phyloP scores from a whole-genome alignment of 2,888 invertebrate genomes.

The Leptothorax acervorum region DNA sequence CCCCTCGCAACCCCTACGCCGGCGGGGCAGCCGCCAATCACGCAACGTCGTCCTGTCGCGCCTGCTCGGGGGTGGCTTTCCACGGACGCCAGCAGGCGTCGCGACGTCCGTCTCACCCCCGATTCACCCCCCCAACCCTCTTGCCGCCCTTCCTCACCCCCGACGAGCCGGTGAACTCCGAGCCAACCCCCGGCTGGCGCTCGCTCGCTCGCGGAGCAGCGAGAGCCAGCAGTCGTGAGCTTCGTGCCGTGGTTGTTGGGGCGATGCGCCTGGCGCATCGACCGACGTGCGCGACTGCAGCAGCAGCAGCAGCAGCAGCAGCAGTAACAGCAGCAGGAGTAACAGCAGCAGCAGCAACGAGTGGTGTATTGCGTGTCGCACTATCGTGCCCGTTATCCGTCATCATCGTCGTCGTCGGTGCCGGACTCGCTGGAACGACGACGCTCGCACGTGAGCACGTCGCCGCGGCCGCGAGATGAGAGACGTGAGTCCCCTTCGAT shows the following conservation, averaged over 20 bases:
- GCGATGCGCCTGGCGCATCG: conserved; percentile 74
- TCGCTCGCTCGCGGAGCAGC: conserved; percentile 65
- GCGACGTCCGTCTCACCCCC: conserved; percentile 21
- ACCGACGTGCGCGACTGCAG: conserved; percentile 67
- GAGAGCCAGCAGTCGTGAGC: conserved; percentile 77
- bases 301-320: conserved; percentile 22
- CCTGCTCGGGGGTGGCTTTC: conserved; percentile 25
- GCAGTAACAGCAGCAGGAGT: background rate
- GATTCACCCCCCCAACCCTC: background rate
- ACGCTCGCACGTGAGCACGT: conserved; percentile 71
- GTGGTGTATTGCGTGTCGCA: conserved; percentile 45
- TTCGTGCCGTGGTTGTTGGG: conserved; percentile 76
- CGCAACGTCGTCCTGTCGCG: background rate
- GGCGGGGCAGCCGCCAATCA: background rate
- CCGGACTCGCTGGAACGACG: conserved; percentile 53
- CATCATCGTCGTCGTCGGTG: conserved; percentile 41
- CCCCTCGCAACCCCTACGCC: conserved; percentile 14
- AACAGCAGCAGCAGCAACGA: conserved; percentile 9
- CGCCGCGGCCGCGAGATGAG: conserved; percentile 71
- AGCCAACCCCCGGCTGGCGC: conserved; percentile 70
- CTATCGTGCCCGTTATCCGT: conserved; percentile 34
- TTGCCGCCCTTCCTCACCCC: conserved; percentile 49
- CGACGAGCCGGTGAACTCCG: conserved; percentile 73
- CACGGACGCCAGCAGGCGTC: conserved; percentile 46
- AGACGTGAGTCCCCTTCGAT: conserved; percentile 70